A percentile compares a stretch with the other conserved stretches of the same genome.
These are phyloP conservation scores for Aricia artaxerxes DNA, from an alignment of 2,888 invertebrate species.

Conservation along the genomic window DNA sequence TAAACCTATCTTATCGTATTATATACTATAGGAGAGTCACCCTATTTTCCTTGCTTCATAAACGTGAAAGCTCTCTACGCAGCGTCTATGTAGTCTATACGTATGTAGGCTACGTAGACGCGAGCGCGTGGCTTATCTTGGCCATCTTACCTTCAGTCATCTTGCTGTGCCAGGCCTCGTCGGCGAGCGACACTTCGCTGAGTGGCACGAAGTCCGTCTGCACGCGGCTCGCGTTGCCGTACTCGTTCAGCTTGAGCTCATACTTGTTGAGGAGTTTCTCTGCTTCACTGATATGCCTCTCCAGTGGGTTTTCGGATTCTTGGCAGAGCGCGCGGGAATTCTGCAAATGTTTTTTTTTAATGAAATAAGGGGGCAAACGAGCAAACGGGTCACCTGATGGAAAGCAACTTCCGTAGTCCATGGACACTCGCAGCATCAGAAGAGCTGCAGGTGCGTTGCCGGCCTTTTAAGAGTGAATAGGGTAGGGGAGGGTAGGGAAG, in stretches of 20 bases:
- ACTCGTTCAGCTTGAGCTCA: slow-evolving; percentile 78
- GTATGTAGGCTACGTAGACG: neutral
- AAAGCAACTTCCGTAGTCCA: too few species aligned
- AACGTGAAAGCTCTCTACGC: neutral
- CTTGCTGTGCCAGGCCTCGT: slow-evolving; percentile 76
- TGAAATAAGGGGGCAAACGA: too few species aligned
- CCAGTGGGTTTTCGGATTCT: slow-evolving; percentile 61
- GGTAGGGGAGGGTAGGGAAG: too few species aligned
- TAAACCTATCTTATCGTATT: too few species aligned
- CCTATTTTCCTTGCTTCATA: too few species aligned
- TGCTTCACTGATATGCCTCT: slow-evolving; percentile 69
- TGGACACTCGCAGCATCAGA: too few species aligned
- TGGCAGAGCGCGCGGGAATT: slow-evolving; percentile 63
- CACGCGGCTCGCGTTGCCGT: slow-evolving; percentile 53
- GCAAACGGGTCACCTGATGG: too few species aligned
- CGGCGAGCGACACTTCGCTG: slow-evolving; percentile 68
- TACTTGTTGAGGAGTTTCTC: slow-evolving; percentile 80
- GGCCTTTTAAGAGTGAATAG: too few species aligned
- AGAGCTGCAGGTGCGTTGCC: too few species aligned
- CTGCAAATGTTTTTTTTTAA: slow-evolving; percentile 45
- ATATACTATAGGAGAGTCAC: too few species aligned
- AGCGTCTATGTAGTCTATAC: neutral
- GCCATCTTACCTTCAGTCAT: slow-evolving; percentile 64
- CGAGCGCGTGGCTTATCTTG: neutral
- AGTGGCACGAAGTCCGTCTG: slow-evolving; percentile 67